Conservation (phyloP, 2,113 vertebrate genomes). For the Stomatorhinus ivindoensis region DNA sequence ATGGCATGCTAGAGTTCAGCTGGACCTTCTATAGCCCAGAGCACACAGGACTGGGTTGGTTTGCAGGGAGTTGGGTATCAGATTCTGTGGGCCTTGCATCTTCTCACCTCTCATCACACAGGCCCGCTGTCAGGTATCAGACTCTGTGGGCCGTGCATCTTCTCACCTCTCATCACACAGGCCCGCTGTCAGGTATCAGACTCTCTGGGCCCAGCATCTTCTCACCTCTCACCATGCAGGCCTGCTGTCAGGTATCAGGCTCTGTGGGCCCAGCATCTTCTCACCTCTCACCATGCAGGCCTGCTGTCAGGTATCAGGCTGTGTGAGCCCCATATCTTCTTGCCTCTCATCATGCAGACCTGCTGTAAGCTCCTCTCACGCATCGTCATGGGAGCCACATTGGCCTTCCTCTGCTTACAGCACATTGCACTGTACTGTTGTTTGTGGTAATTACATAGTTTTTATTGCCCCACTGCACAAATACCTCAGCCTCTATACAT, state of each 20-base stretch:
- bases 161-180: too few species aligned
- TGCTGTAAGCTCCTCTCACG: neutral
- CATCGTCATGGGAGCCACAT: neutral
- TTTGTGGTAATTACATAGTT: neutral
- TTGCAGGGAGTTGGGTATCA: neutral
- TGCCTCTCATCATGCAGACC: neutral
- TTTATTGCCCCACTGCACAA: neutral
- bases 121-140: too few species aligned
- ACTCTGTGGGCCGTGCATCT: too few species aligned
- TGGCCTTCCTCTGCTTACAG: neutral
- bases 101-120: neutral
- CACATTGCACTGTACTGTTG: neutral
- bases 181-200: neutral
- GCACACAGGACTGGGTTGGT: slow-evolving; percentile 11
- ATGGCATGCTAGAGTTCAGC: neutral
- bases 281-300: too few species aligned
- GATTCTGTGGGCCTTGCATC: neutral
- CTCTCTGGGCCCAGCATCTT: neutral
- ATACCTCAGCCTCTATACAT: neutral
- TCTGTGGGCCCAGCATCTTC: too few species aligned
- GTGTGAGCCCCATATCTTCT: neutral
- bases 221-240: neutral
- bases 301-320: neutral
- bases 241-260: too few species aligned
- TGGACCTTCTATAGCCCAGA: neutral